Conservation (phyloP, 1,140 invertebrate genomes). For the Aphelenchoides avenae region DNA sequence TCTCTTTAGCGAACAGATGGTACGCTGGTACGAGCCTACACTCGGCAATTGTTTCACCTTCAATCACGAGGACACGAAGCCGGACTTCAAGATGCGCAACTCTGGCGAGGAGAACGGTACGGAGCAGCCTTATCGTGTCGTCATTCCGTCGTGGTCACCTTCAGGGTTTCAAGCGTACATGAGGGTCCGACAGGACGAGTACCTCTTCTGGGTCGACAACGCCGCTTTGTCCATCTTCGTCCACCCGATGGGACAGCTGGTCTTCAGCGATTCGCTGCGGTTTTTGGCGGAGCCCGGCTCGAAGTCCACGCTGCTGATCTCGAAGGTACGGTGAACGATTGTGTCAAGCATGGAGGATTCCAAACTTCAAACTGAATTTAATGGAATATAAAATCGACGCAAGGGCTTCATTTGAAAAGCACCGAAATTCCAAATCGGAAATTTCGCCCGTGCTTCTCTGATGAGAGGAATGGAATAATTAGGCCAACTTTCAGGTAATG, state of each 20-base stretch:
- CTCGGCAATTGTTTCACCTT: constrained; percentile 38
- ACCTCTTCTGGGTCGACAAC: constrained; percentile 22
- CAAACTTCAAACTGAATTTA: neutral
- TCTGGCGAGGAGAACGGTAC: constrained; percentile 20
- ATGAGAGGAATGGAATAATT: too few species aligned
- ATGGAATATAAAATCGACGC: too few species aligned
- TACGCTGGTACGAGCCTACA: constrained; percentile 19
- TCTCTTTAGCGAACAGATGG: constrained; percentile 16
- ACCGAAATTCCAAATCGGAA: too few species aligned
- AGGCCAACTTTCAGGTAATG: too few species aligned
- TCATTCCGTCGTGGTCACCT: constrained; percentile 2
- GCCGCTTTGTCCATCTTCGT: constrained; percentile 23
- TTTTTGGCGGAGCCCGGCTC: constrained; percentile 16
- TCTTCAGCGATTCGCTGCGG: constrained; percentile 23
- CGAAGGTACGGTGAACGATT: constrained; percentile 8
- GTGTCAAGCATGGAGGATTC: too few species aligned
- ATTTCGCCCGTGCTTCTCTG: too few species aligned
- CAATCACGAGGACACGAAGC: constrained; percentile 7
- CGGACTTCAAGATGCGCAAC: neutral
- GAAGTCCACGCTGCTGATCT: constrained; percentile 5
- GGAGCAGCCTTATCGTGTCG: neutral
- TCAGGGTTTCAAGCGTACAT: constrained; percentile 25
- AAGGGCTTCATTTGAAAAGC: too few species aligned
- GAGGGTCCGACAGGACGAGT: constrained; percentile 27
- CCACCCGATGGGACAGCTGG: constrained; percentile 7